Evolutionary conservation across 2,113 vertebrate genomes (phyloP), one percentile per base, ranked within the genome.

Genomic region (Prietella phreatophila): DNA sequence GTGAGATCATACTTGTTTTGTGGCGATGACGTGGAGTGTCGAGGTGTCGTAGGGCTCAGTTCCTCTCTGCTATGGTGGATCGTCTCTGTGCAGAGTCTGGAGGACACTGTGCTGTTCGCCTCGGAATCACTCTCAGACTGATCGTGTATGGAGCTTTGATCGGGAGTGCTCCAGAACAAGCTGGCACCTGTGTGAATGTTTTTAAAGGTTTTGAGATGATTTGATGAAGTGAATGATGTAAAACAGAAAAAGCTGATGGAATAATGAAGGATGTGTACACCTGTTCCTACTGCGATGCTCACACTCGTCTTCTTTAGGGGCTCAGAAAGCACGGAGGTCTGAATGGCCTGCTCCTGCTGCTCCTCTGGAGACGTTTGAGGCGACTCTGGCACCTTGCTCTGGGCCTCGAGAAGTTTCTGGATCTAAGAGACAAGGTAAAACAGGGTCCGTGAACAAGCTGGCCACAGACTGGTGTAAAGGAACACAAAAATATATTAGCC

Each of bases 221-320:
- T 25, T 22, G 27, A 4, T 75, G 0, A 1, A 50, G 33, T 20
- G 63, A 7, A 76, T 8, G 17, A 65, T n/a, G 4, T 30, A 39
- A 65, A 73, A 78, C 25, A 47, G 55, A 82, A 87, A 5, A 47
- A 33, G 39, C 7, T 80, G 58, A 60, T 19, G 27, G 33, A 83
- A 53, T 8, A 27, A 13, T 42, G n/a, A 10, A 15, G 25, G 5
- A 22, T 11, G 0, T 22, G 19, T 19, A 92, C 95, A 99, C 98
- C 98, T 96, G 98, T 99, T 92, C 95, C 96, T 63, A 99, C 97
- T 4, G 98, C 98, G 82, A 99, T 92, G 94, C 97, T 99, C 76
- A 96, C 95, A n/a, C 94, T 95, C 85, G 87, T 95, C 87, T 81
- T 96, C 60, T 56, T 2, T n/a, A 78, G 92, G 0, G 92, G 86